Base-by-base conservation (phyloP, 2,797 vertebrate species). In the Hippopotamyrus pictus region DNA sequence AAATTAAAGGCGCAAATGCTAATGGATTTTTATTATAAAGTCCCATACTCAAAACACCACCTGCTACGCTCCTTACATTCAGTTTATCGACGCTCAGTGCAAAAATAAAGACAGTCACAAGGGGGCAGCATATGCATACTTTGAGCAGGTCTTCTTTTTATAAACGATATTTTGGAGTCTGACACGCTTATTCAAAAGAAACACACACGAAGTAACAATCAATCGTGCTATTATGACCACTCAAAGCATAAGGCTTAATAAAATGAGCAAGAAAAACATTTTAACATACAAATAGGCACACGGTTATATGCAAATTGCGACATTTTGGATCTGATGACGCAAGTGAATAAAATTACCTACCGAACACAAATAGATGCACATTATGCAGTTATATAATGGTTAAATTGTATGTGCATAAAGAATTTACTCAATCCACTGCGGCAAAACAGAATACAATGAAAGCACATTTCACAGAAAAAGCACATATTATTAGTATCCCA, bases 91-190 rank as follows among this genome's bases (percentile, higher is more conserved):
- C 8, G 1, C 37, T 51, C 59, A 69, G n/a, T 79, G 46, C 33
- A 87, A 51, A 29, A 48, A 76, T 62, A 54, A 48, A 44, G 69
- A 14, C 53, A 12, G 22, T 19, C 89, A 87, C 65, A 41, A 57
- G 89, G 46, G 85, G 89, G 85, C 89, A 79, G 62, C 17, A 79
- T 87, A 29, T 59, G 1, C 51, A 41, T 25, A 85, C 83, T 50
- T 85, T 53, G 50, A 5, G 41, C 82, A 22, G 82, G 37, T 29
- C 9, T 57, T 51, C n/a, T 84, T 11, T 85, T 12, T 85, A 48
- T 33, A 14, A 25, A 8, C 19, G 9, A 48, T 25, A 51, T 12
- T 29, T 46, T 29, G n/a, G 48, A 53, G 8, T 85, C 83, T 11
- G 44, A 51, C 50, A 14, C n/a, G 11, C 4, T 51, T 51, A 51